Percentiles rank a stretch among this genome's conserved stretches.
Conservation (phyloP, 2,888 invertebrate species). For the Rhamnusium bicolor region DNA sequence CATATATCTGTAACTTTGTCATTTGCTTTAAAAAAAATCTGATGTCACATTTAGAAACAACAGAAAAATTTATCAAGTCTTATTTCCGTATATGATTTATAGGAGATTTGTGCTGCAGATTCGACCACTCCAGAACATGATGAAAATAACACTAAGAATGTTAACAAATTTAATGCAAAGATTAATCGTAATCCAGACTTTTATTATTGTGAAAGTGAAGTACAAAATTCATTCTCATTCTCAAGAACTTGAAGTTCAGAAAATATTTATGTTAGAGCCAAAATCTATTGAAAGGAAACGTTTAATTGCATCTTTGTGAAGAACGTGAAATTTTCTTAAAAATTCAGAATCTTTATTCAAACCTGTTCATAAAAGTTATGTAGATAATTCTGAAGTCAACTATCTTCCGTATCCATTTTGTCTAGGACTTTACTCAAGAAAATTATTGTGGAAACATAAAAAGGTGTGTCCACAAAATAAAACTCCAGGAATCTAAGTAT, state of each 20-base stretch:
- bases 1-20: too few species aligned
- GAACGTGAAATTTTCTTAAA: slow-evolving; percentile 16
- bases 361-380: slow-evolving; percentile 10
- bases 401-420: slow-evolving; percentile 3
- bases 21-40: too few species aligned
- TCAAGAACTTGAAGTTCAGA: slow-evolving; percentile 1
- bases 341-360: neutral
- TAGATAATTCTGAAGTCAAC: neutral
- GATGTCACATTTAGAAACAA: too few species aligned
- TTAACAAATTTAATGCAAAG: neutral
- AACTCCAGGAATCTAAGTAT: too few species aligned
- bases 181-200: neutral
- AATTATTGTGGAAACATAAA: slow-evolving; percentile 6
- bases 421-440: neutral
- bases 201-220: slow-evolving; percentile 7
- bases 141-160: slow-evolving; percentile 5
- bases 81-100: too few species aligned
- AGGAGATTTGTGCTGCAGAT: neutral
- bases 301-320: neutral
- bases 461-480: neutral
- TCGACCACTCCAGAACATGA: neutral
- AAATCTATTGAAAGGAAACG: neutral
- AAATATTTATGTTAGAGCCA: neutral
- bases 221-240: slow-evolving; percentile 18
- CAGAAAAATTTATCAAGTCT: too few species aligned